phyloP scores from a whole-genome alignment of 2,888 invertebrate species.

The Himalopsyche kuldschensis region DNA sequence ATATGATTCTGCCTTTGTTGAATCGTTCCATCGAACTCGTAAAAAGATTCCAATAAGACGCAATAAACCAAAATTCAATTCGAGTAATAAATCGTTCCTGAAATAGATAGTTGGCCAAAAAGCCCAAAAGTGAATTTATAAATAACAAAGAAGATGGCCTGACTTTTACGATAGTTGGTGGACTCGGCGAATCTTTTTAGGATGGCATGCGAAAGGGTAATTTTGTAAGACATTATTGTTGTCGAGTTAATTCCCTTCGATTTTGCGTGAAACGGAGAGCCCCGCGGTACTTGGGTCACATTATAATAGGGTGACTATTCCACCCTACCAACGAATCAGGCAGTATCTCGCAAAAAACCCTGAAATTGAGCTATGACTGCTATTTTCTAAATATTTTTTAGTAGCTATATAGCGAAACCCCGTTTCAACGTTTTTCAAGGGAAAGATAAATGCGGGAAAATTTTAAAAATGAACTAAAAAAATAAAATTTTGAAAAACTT shows the following conservation, averaged over 20 bases:
- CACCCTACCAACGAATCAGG: no score
- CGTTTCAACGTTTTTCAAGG: no score
- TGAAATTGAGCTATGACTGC: no score
- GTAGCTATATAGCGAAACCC: no score
- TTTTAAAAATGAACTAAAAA: no score
- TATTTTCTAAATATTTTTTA: no score
- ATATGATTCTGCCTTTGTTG: no score
- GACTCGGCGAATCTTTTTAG: not conserved
- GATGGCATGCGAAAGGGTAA: not conserved
- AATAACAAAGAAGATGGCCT: not conserved
- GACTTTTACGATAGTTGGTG: not conserved
- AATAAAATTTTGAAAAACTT: no score
- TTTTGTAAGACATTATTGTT: not conserved
- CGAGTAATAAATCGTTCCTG: not conserved
- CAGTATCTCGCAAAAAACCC: no score
- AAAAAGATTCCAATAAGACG: not conserved
- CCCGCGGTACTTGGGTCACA: not conserved
- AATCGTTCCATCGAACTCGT: not conserved
- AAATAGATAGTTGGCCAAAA: not conserved
- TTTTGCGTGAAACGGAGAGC: not conserved
- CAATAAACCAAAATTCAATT: not conserved
- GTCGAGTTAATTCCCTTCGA: not conserved
- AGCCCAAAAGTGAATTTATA: not conserved
- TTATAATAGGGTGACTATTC: not conserved
- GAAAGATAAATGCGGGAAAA: no score